Evolutionary conservation across 2,888 invertebrate species (phyloP), one percentile per base, ranked within the genome.

Genomic region (Synergus japonicus): DNA sequence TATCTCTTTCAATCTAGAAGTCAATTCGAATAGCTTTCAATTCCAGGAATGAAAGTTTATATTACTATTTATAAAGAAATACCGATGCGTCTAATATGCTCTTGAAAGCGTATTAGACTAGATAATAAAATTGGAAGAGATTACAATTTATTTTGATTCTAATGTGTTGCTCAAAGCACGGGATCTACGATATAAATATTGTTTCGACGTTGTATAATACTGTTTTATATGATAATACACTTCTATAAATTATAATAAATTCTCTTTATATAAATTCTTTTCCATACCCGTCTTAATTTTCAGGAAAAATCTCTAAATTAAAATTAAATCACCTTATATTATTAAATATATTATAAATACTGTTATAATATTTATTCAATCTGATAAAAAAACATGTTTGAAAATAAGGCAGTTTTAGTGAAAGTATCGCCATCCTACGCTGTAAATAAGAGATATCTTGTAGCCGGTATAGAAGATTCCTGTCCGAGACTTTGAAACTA

Each of bases 141-240:
- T 9, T 66, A 18, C 18, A 4, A 43, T 43, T 66, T 66, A 66
- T 66, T 44, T 66, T 69, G 44, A 49, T 49, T 67, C 44, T 67
- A 22, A 29, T 69, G 80, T 46, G 69, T 80, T 81, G 83, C 81
- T 81, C 80, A 81, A 80, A 76, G 76, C 81, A 82, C 78, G 46
- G 41, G 79, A 81, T 76, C 4, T 18, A 79, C 81, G 79, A 83
- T 83, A 78, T 81, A 29, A 29, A 81, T 60, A 79, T 60, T 83
- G 81, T 83, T 83, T 81, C 82, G 46, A 81, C 81, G 82, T 83
- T 82, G 82, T 83, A 82, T 78, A 76, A 79, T 81, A 80, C 79
- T 73, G 73, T 73, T 73, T 69, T 54, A 73, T 73, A 73, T 73
- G 54, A 37, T 54, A 54, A 73, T 73, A 73, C n/a, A 73, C 46